Conservation (phyloP, 2,888 invertebrate genomes). For the Scaptodrosophila latifasciaeformis region DNA sequence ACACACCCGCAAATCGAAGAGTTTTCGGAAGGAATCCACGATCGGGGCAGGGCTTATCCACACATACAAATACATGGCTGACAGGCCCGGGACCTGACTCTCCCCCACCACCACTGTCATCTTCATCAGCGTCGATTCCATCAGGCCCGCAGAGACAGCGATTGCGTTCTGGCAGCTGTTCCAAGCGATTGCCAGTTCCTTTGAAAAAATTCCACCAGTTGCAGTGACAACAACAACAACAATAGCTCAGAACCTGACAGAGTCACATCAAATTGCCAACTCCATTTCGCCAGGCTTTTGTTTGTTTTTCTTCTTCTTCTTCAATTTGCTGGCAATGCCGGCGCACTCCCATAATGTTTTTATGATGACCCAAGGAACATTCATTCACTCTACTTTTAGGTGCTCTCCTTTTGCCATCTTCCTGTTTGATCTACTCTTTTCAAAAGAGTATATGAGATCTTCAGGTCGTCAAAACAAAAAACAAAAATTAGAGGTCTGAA, state of each 20-base stretch:
- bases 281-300: slow-evolving; percentile 31
- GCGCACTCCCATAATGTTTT: slow-evolving; percentile 59
- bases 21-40: slow-evolving; percentile 4
- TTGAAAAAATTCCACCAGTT: slow-evolving; percentile 65
- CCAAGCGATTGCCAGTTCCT: slow-evolving; percentile 44
- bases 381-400: too few relatives aligned
- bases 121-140: not conserved
- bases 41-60: slow-evolving; percentile 60
- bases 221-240: slow-evolving; percentile 18
- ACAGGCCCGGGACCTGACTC: too few relatives aligned
- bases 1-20: slow-evolving; percentile 43
- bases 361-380: slow-evolving; percentile 62
- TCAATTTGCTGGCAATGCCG: slow-evolving; percentile 9
- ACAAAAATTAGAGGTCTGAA: too few relatives aligned
- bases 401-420: too few relatives aligned
- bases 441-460: too few relatives aligned
- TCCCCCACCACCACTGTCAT: not conserved
- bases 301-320: slow-evolving; percentile 37
- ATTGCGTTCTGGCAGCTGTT: slow-evolving; percentile 43
- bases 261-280: too few relatives aligned
- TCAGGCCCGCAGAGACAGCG: slow-evolving; percentile 5
- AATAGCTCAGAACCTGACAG: not conserved
- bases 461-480: too few relatives aligned
- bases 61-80: slow-evolving; percentile 54
- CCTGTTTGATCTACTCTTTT: too few relatives aligned